Conservation (phyloP, 2,113 vertebrate species). For the Theristicus caerulescens region DNA sequence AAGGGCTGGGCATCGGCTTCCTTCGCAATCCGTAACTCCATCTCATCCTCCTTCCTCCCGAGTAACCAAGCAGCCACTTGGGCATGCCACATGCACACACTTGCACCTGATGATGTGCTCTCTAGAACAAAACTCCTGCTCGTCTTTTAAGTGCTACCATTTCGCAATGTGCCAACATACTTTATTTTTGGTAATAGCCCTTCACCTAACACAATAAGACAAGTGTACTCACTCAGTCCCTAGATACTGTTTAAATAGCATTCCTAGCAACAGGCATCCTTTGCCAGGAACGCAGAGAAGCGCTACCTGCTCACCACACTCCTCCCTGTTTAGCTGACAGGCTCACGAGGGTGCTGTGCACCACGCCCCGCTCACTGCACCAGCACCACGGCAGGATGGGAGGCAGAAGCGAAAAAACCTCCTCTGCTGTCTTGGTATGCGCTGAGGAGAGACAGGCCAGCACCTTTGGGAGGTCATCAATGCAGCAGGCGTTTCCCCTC, state of each 20-base stretch:
- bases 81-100: background rate
- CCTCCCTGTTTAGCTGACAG: background rate
- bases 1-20: background rate
- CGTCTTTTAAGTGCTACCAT: background rate
- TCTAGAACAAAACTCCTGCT: constrained; percentile 11
- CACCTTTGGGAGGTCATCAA: background rate
- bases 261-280: background rate
- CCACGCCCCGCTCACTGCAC: rapidly evolving
- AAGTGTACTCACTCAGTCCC: background rate
- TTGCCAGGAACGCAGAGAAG: background rate
- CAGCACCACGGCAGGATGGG: background rate
- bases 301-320: background rate
- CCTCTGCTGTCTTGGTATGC: background rate
- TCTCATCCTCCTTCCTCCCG: background rate
- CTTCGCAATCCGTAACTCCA: rapidly evolving
- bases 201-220: constrained; percentile 9
- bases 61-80: background rate
- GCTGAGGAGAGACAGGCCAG: no score
- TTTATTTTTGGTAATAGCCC: constrained; percentile 32
- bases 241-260: background rate
- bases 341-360: background rate
- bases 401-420: background rate
- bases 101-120: background rate
- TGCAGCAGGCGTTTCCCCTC: background rate
- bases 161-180: background rate